phyloP scores from a whole-genome alignment of 1,140 invertebrate species.

The Drosophila subobscura region DNA sequence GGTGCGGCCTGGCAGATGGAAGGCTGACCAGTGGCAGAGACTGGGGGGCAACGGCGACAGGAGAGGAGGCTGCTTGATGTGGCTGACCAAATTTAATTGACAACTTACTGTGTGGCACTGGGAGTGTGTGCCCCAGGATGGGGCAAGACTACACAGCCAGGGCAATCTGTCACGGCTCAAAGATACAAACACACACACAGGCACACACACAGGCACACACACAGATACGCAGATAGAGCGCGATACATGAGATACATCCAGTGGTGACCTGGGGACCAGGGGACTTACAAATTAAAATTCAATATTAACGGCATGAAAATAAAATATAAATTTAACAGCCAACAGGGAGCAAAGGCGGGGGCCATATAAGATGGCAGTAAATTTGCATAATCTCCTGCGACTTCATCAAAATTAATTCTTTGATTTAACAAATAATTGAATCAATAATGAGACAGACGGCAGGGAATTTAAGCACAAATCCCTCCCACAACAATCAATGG shows the following conservation, averaged over 20 bases:
- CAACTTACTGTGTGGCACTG: conserved; percentile 76
- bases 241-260: conserved; percentile 25
- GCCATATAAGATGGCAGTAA: conserved; percentile 32
- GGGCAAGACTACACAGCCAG: conserved; percentile 23
- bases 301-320: conserved; percentile 78
- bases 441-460: conserved; percentile 26
- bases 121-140: neutral
- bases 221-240: conserved; percentile 18
- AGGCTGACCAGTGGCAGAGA: conserved; percentile 40
- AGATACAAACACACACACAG: conserved; percentile 55
- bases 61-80: conserved; percentile 60
- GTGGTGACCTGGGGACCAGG: conserved; percentile 46
- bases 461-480: too few relatives aligned
- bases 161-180: conserved; percentile 76
- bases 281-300: conserved; percentile 81
- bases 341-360: neutral
- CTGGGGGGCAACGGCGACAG: conserved; percentile 10
- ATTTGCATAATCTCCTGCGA: conserved; percentile 82
- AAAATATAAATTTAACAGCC: conserved; percentile 80
- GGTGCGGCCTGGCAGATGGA: neutral
- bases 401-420: conserved; percentile 83
- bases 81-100: conserved; percentile 81
- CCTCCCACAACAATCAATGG: too few relatives aligned
- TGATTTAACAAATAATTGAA: conserved; percentile 79
- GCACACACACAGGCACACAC: conserved; percentile 4